Evolutionary conservation across 1,140 invertebrate species (phyloP), one percentile per base, ranked within the genome.

Genomic region (Drosophila ironensis): DNA sequence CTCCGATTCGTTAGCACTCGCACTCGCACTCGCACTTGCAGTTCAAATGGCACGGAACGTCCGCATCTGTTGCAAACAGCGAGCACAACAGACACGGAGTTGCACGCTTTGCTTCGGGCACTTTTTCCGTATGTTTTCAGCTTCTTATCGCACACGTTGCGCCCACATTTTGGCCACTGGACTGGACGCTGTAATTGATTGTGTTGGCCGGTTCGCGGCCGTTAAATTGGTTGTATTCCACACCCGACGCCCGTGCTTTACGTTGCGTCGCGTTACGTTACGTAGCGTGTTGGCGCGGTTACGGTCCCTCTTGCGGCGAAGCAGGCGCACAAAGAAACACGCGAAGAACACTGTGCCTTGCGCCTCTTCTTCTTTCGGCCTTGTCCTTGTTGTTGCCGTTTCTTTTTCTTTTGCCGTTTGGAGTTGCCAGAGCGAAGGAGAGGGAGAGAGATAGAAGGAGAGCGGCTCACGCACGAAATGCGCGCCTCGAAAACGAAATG

Each of bases 111-210:
- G 24, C 45, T 37, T 12, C 4, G 8, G 2, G 44, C 40, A 53
- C 38, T 57, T 28, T 60, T 54, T 25, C 37, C 46, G n/a, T 28
- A 46, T 22, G 27, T 50, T n/a, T n/a, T n/a, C n/a, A n/a, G n/a
- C 46, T 63, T 37, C 56, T 76, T 82, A 72, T 82, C 48, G 61
- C 70, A 51, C 75, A 70, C 63, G 70, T 63, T 80, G 64, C 45
- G 40, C 45, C 68, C 72, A 82, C 77, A 82, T 82, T 82, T 80
- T 80, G 59, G 57, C 60, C 68, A 59, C 33, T 57, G 56, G 54
- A 57, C 8, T 22, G 9, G 20, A 22, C 8, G 17, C 71, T 78
- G 74, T 19, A 78, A 78, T 63, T 54, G 46, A 75, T 60, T 67
- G 28, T 14, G 6, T 20, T n/a, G n/a, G n/a, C n/a, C n/a, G n/a